Percentiles rank a stretch among this genome's conserved stretches.
phyloP scores from a whole-genome alignment of 2,888 invertebrate genomes.

The Pyrrhia umbra region DNA sequence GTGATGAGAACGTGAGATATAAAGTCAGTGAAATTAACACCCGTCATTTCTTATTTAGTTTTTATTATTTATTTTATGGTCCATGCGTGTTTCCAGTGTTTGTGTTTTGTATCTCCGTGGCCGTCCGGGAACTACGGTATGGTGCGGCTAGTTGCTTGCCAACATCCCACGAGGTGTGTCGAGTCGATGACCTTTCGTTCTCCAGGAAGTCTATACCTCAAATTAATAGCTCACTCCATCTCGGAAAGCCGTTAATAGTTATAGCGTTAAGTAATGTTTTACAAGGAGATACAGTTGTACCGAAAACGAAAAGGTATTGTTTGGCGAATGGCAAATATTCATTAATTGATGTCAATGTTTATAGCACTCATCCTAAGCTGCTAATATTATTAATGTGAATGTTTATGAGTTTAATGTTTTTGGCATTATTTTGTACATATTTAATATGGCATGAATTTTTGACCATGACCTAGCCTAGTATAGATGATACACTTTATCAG shows the following conservation, averaged over 20 bases:
- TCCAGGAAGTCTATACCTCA: slow-evolving; percentile 80
- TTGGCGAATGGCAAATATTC: background rate
- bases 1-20: background rate
- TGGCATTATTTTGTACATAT: background rate
- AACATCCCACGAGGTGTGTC: slow-evolving; percentile 83
- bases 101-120: slow-evolving; percentile 61
- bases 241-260: slow-evolving; percentile 62
- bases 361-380: too few species aligned
- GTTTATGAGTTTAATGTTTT: background rate
- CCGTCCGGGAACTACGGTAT: slow-evolving; percentile 73
- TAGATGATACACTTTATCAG: background rate
- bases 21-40: slow-evolving; percentile 29
- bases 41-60: slow-evolving; percentile 14
- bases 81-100: slow-evolving; percentile 56
- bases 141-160: slow-evolving; percentile 68
- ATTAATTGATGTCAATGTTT: background rate
- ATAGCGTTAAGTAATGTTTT: slow-evolving; percentile 36
- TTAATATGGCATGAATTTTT: too few species aligned
- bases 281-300: slow-evolving; percentile 28
- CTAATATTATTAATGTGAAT: background rate
- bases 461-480: background rate
- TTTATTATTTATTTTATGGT: slow-evolving; percentile 44
- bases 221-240: slow-evolving; percentile 78
- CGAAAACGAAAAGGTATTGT: slow-evolving; percentile 17
- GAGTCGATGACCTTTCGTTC: slow-evolving; percentile 78